phyloP scores from a whole-genome alignment of 2,113 vertebrate species.

The Leptodactylus fuscus region DNA sequence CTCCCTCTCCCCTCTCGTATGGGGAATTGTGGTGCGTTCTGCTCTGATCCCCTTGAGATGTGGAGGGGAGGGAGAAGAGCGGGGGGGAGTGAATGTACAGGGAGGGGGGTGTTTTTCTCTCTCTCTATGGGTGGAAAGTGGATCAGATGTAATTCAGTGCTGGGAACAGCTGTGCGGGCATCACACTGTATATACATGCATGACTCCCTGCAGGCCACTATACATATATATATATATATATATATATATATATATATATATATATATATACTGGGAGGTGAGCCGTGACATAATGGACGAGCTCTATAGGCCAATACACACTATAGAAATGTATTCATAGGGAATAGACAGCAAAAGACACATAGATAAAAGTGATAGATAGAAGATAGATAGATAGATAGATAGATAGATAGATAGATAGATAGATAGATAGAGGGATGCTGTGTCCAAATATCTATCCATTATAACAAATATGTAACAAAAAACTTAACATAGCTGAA shows the following conservation, averaged over 20 bases:
- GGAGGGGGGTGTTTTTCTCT: constrained; percentile 18
- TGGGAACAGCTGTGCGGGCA: constrained; percentile 47
- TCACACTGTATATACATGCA: constrained; percentile 35
- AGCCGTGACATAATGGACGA: too few species aligned
- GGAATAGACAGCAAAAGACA: too few species aligned
- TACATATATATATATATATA: not conserved
- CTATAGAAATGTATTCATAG: too few species aligned
- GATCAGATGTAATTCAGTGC: constrained; percentile 55
- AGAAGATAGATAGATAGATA: too few species aligned
- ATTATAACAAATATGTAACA: too few species aligned
- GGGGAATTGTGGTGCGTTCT: constrained; percentile 58
- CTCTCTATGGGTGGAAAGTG: constrained; percentile 46
- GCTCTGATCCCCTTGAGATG: constrained; percentile 57
- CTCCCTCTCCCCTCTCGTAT: constrained; percentile 48
- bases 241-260: not conserved
- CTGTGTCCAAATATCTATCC: too few species aligned
- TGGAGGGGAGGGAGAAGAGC: constrained; percentile 24
- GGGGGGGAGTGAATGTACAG: not conserved
- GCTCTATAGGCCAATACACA: too few species aligned
- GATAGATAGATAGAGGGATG: too few species aligned
- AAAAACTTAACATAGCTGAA: too few species aligned
- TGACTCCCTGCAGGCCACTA: not conserved
- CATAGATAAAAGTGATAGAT: too few species aligned
- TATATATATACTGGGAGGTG: not conserved
- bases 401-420: too few species aligned